phyloP scores from a whole-genome alignment of 1,140 invertebrate species.

The Diorhabda elongata region DNA sequence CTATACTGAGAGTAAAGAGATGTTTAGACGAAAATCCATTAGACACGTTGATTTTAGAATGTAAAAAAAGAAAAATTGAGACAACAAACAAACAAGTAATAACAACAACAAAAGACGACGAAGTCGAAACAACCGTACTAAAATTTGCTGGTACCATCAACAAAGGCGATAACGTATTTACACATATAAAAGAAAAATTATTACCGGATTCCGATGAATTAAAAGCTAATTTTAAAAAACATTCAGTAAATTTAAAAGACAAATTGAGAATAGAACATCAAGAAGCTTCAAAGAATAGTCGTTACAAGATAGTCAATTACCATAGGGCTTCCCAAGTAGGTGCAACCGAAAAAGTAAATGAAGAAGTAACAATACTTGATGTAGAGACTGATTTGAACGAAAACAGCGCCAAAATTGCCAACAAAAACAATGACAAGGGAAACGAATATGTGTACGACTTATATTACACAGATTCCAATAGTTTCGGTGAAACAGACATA shows the following conservation, averaged over 20 bases:
- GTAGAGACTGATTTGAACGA: slow-evolving; percentile 40
- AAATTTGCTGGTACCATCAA: slow-evolving; percentile 57
- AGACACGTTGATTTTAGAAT: slow-evolving; percentile 53
- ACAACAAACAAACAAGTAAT: slow-evolving; percentile 22
- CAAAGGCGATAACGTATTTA: slow-evolving; percentile 40
- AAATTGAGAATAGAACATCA: slow-evolving; percentile 50
- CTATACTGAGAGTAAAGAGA: slow-evolving; percentile 56
- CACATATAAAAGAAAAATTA: slow-evolving; percentile 44
- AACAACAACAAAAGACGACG: slow-evolving; percentile 21
- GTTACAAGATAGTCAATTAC: slow-evolving; percentile 52
- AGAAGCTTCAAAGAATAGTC: slow-evolving; percentile 45
- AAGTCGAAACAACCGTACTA: slow-evolving; percentile 44
- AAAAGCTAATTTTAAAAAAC: slow-evolving; percentile 46
- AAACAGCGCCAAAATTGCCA: slow-evolving; percentile 15
- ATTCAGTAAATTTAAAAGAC: slow-evolving; percentile 47
- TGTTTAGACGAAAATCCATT: slow-evolving; percentile 54
- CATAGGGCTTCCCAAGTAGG: slow-evolving; percentile 26
- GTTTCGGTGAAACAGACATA: slow-evolving; percentile 52
- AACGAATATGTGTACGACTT: slow-evolving; percentile 54
- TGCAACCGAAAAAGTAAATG: not conserved
- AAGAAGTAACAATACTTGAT: slow-evolving; percentile 45
- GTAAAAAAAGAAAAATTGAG: slow-evolving; percentile 51
- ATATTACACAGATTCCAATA: slow-evolving; percentile 52
- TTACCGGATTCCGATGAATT: slow-evolving; percentile 35
- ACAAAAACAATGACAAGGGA: slow-evolving; percentile 21